Evolutionary conservation across 2,888 invertebrate genomes (phyloP), one percentile per base, ranked within the genome.

Genomic region (Zaprionus bogoriensis): DNA sequence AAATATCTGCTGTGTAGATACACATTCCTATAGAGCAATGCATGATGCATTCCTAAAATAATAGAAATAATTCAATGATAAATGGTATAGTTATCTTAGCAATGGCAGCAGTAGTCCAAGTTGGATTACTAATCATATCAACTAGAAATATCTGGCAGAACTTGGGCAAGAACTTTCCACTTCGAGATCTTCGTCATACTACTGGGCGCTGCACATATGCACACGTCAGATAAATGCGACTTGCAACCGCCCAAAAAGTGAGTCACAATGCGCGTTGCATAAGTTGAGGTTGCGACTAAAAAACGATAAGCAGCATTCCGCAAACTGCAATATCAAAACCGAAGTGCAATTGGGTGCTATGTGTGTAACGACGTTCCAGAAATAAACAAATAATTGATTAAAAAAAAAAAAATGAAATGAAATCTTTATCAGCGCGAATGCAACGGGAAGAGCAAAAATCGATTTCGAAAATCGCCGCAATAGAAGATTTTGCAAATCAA

Each of bases 381-480:
- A 63, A 67, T 51, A 62, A 39, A n/a, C 38, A 67, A 69, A 60
- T 67, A 60, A 44, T 48, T 42, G 59, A 55, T 66, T 59, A 77
- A 17, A 38, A 47, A 55, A 41, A 47, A 32, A 65, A 47, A 38
- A 47, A 41, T 60, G 53, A 66, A 61, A 23, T 53, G 30, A 39
- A 32, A 76, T n/a, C 67, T 58, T 64, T 59, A 71, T 72, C 53
- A 73, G 65, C 52, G 19, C 3, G 5, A 42, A 45, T n/a, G n/a
- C n/a, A 50, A 44, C 50, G 44, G 30, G 46, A 36, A 51, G 61
- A 39, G n/a, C 39, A 63, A 41, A 73, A 55, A 68, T 60, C 52
- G 63, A 74, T 72, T 72, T 64, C 74, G 74, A 53, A 67, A 67
- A 64, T 57, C 59, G 67, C 62, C 53, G 50, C 59, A 62, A 71